Evolutionary conservation across 37 sponge, comb jelly and placozoan species (phyloP).

Genomic region (Aplysina aerophoba): DNA sequence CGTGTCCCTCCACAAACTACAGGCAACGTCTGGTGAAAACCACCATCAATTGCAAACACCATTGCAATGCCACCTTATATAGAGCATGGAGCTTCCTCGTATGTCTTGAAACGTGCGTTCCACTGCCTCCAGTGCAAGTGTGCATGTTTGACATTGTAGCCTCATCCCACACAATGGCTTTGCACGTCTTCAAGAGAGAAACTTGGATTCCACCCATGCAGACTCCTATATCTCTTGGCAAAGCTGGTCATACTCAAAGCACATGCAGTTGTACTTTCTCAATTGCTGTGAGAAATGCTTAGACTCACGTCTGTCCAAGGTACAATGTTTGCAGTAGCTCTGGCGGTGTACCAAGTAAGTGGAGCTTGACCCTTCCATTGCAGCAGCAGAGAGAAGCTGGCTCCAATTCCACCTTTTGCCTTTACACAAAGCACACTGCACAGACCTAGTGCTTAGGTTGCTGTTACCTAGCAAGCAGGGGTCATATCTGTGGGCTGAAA

Average conservation of each 20-base stretch:
- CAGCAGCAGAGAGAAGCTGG: slow-evolving; percentile 6
- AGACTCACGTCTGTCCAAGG: background rate
- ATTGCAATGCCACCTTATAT: slow-evolving; percentile 38
- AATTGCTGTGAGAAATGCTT: slow-evolving; percentile 14
- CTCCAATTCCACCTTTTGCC: background rate
- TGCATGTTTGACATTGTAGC: slow-evolving; percentile 6
- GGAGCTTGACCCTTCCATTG: slow-evolving; percentile 17
- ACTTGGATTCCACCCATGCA: slow-evolving; percentile 44
- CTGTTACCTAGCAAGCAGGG: background rate
- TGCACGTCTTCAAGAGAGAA: slow-evolving; percentile 1
- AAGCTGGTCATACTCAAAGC: slow-evolving; percentile 10
- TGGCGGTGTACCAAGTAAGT: background rate
- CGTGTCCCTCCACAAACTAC: slow-evolving; percentile 19
- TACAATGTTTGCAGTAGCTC: background rate
- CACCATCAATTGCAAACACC: slow-evolving; percentile 41
- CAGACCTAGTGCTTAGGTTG: background rate
- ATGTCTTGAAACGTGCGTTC: slow-evolving; percentile 29
- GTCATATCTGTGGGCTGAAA: too few relatives aligned
- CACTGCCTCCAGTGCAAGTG: slow-evolving; percentile 19
- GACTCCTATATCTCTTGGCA: background rate
- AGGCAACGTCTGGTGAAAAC: slow-evolving; percentile 38
- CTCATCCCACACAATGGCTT: slow-evolving; percentile 18
- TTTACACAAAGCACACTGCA: background rate
- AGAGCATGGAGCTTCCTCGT: background rate
- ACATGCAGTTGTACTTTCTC: slow-evolving; percentile 32